phyloP scores from a whole-genome alignment of 2,797 vertebrate genomes.

The Typhlichthys eigenmanni region DNA sequence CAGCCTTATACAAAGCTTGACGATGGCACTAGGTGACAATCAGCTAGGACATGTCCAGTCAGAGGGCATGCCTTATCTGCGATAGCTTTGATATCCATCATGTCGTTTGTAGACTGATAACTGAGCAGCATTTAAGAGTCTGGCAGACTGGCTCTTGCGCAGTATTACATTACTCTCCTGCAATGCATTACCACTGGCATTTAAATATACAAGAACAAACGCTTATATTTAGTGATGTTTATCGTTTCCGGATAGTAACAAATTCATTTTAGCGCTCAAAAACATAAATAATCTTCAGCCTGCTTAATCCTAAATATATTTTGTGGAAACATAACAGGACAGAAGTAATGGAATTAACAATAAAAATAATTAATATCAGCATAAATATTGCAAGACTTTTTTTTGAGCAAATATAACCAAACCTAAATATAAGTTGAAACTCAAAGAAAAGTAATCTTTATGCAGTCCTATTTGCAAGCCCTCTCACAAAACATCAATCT shows the following conservation, averaged over 20 bases:
- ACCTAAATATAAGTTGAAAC: slow-evolving; percentile 6
- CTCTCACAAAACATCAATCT: no score
- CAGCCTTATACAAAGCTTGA: slow-evolving; percentile 30
- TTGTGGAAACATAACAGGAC: background rate
- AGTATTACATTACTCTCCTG: background rate
- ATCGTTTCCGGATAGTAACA: background rate
- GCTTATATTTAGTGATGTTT: background rate
- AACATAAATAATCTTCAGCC: no score
- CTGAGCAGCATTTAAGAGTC: background rate
- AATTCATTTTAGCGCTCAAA: background rate
- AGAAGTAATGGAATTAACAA: background rate
- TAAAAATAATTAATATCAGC: background rate
- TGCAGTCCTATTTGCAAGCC: slow-evolving; percentile 17
- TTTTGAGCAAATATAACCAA: background rate
- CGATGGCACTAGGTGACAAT: slow-evolving; percentile 8
- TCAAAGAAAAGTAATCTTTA: slow-evolving; percentile 28
- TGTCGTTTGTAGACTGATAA: background rate
- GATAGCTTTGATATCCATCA: background rate
- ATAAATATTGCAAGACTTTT: no score
- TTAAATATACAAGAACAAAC: background rate
- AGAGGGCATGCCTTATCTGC: background rate
- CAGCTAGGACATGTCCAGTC: slow-evolving; percentile 17
- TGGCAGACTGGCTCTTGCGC: slow-evolving; percentile 1
- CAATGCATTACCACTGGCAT: background rate
- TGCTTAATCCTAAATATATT: no score